A percentile compares a stretch with the other conserved stretches of the same genome.
Evolutionary conservation across 2,113 vertebrate species (phyloP).

Genomic region (Bothrops jararaca): DNA sequence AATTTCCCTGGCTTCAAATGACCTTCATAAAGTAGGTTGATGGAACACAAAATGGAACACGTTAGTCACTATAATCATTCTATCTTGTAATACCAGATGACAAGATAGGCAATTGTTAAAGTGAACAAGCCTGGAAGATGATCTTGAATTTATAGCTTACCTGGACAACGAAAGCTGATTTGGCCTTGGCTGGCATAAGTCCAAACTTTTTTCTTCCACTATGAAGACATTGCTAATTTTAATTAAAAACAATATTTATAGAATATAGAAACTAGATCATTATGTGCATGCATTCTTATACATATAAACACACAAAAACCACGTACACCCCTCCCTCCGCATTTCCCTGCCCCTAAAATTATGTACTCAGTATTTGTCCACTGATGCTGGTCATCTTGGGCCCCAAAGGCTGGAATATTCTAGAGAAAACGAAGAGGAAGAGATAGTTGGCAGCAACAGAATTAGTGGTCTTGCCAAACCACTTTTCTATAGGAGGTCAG

Average conservation of each 20-base stretch:
- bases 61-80: constrained; percentile 66
- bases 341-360: neutral
- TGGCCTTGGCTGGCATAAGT: constrained; percentile 44
- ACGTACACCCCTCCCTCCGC: fast-evolving
- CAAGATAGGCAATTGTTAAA: constrained; percentile 65
- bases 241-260: neutral
- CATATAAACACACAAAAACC: neutral
- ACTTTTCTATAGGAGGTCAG: neutral
- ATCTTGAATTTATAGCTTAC: constrained; percentile 64
- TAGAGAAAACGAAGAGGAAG: neutral
- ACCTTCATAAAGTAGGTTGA: constrained; percentile 66
- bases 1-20: constrained; percentile 66
- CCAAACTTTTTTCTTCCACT: constrained; percentile 51
- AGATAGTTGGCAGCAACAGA: neutral
- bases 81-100: constrained; percentile 67
- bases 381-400: neutral
- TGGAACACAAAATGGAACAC: constrained; percentile 66
- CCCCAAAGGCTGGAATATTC: neutral
- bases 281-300: fast-evolving
- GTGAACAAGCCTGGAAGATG: constrained; percentile 71
- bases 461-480: neutral
- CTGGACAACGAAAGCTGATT: constrained; percentile 68
- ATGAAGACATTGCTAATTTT: constrained; percentile 28
- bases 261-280: fast-evolving
- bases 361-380: neutral